Evolutionary conservation across 2,888 invertebrate species (phyloP), one percentile per base, ranked within the genome.

Genomic region (Epistrophe eligans): DNA sequence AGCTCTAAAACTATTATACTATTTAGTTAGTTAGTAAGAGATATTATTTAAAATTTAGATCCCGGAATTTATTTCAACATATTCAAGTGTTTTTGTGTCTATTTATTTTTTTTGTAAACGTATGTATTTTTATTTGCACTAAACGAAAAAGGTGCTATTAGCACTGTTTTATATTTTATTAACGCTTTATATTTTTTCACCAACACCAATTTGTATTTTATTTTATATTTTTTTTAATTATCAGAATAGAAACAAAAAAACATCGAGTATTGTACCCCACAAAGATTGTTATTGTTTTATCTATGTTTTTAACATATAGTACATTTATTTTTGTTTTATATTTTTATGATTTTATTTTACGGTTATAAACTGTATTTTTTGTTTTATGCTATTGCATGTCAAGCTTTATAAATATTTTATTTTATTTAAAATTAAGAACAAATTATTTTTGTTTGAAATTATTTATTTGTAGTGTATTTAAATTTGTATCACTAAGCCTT

Each of bases 191-290:
- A 57, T 58, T 13, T 38, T 40, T 38, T 35, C 35, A 38, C 10
- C 1, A 24, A n/a, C 28, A 64, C 10, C 45, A 62, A 43, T 35
- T 1, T 35, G 35, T 35, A 35, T 35, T 35, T 35, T 8, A 35
- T 35, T 35, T 35, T 9, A 35, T 8, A 35, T 35, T 35, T 35
- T 35, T 35, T 9, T 32, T 28, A n/a, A 4, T 28, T 4, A 48
- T 48, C 32, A 5, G 3, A 11, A 35, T 32, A 9, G 11, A 73
- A 48, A 79, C 4, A 80, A 62, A 64, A n/a, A 77, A 19, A 73
- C 85, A 77, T 82, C 77, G 74, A 87, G 85, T 87, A 87, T 82
- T 87, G 82, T 43, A 52, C 11, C 70, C 73, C 71, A 79, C 77
- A 85, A 82, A 79, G 64, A 72, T 71, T 10, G 72, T 85, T 85